These are phyloP conservation scores for Hydrozoanthus gracilis DNA, from an alignment of 92 coral and sea anemone species.

Conservation along the genomic window DNA sequence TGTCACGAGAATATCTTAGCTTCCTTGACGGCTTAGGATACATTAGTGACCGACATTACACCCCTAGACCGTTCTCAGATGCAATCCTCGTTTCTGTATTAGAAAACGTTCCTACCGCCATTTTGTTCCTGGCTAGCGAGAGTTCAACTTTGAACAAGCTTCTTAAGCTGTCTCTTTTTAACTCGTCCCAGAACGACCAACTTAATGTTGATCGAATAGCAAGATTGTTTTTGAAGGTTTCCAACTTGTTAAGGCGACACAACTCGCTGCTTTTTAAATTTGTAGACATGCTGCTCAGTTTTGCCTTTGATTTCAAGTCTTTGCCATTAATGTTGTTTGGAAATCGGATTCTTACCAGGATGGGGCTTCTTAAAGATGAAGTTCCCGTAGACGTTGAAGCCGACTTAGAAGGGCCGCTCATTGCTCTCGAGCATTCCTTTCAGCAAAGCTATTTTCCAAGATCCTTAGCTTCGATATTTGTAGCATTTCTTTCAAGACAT, in stretches of 20 bases:
- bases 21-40: slow-evolving; percentile 30
- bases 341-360: slow-evolving; percentile 69
- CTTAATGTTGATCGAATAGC: slow-evolving; percentile 68
- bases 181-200: background rate
- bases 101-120: background rate
- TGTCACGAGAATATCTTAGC: slow-evolving; percentile 28
- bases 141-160: slow-evolving; percentile 14
- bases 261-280: slow-evolving; percentile 42
- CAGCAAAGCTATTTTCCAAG: slow-evolving; percentile 79
- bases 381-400: background rate
- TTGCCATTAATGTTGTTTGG: slow-evolving; percentile 51
- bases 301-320: slow-evolving; percentile 34
- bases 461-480: slow-evolving; percentile 80
- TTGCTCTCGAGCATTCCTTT: slow-evolving; percentile 73
- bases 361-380: slow-evolving; percentile 87
- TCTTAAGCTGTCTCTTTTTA: slow-evolving; percentile 13
- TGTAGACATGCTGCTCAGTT: slow-evolving; percentile 54
- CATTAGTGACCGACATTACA: slow-evolving; percentile 17
- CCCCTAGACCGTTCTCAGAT: slow-evolving; percentile 22
- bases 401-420: slow-evolving; percentile 72
- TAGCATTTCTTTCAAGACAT: slow-evolving; percentile 82
- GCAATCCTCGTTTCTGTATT: background rate
- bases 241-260: slow-evolving; percentile 35
- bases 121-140: slow-evolving; percentile 1
- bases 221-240: slow-evolving; percentile 52